Percentiles rank a stretch among this genome's conserved stretches.
phyloP scores from a whole-genome alignment of 2,888 invertebrate species.

The Ornithoptera priamus region DNA sequence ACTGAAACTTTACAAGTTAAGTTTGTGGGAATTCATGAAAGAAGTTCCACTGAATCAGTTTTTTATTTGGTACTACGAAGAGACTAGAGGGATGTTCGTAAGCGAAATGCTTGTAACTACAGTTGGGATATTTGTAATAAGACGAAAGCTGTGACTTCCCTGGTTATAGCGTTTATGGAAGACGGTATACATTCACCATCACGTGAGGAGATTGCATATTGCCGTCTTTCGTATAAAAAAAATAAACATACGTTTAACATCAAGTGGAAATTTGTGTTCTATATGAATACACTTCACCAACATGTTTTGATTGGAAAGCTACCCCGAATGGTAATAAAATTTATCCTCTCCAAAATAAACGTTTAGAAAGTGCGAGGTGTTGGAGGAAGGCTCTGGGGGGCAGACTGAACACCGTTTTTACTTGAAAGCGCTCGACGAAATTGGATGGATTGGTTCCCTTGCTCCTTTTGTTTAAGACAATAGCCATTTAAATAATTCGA shows the following conservation, averaged over 20 bases:
- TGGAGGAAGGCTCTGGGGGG: neutral
- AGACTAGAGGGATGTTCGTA: too few relatives aligned
- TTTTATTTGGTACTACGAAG: too few relatives aligned
- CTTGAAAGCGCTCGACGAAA: slow-evolving; percentile 4
- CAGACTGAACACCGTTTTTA: neutral
- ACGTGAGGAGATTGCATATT: neutral
- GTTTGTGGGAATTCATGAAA: too few relatives aligned
- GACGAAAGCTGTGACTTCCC: too few relatives aligned
- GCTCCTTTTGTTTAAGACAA: slow-evolving; percentile 10
- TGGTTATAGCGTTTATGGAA: too few relatives aligned
- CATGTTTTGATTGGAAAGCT: slow-evolving; percentile 3
- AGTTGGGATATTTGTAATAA: too few relatives aligned
- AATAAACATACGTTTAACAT: neutral
- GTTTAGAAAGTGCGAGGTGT: slow-evolving; percentile 1
- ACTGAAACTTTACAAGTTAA: too few relatives aligned
- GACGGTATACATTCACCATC: too few relatives aligned
- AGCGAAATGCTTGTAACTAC: too few relatives aligned
- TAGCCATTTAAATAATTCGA: slow-evolving; percentile 21
- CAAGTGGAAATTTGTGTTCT: slow-evolving; percentile 3
- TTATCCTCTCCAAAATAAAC: slow-evolving; percentile 18
- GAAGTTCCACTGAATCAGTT: too few relatives aligned
- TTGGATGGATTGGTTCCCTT: slow-evolving; percentile 8
- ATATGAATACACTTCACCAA: slow-evolving; percentile 8
- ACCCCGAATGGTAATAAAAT: slow-evolving; percentile 3
- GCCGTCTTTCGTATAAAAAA: neutral